These are phyloP conservation scores for Hapalemur alaotrensis DNA, from an alignment of 2,797 vertebrate genomes.

Conservation along the genomic window DNA sequence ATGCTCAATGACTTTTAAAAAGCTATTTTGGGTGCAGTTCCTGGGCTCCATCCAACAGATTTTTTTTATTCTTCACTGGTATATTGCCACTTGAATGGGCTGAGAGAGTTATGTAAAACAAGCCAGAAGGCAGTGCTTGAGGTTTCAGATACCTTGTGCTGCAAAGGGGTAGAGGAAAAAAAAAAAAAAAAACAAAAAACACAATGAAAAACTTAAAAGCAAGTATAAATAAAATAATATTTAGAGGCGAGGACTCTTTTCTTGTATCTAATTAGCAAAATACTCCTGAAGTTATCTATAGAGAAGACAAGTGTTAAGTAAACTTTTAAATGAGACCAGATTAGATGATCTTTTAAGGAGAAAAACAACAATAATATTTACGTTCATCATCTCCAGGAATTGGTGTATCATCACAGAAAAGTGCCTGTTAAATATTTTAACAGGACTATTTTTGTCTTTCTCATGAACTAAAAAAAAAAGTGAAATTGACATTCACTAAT, in stretches of 20 bases:
- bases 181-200: not conserved
- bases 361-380: constrained; percentile 58
- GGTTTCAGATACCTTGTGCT: constrained; percentile 53
- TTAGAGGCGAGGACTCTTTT: constrained; percentile 35
- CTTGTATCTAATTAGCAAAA: constrained; percentile 46
- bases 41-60: constrained; percentile 66
- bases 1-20: constrained; percentile 76
- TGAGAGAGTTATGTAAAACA: constrained; percentile 65
- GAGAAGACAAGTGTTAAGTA: constrained; percentile 39
- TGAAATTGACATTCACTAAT: constrained; percentile 40
- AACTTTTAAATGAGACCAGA: constrained; percentile 49
- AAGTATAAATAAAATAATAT: constrained; percentile 43
- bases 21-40: constrained; percentile 73
- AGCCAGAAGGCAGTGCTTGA: constrained; percentile 66
- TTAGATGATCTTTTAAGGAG: constrained; percentile 51
- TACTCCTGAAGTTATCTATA: constrained; percentile 8
- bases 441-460: constrained; percentile 44
- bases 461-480: not conserved
- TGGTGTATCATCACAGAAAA: constrained; percentile 20
- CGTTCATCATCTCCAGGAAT: not conserved
- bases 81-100: constrained; percentile 70
- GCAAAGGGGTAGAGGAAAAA: not conserved
- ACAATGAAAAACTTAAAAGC: constrained; percentile 37
- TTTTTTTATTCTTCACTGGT: constrained; percentile 54
- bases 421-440: constrained; percentile 36